Evolutionary conservation across 2,113 vertebrate species (phyloP).

Genomic region (Engystomops pustulosus): DNA sequence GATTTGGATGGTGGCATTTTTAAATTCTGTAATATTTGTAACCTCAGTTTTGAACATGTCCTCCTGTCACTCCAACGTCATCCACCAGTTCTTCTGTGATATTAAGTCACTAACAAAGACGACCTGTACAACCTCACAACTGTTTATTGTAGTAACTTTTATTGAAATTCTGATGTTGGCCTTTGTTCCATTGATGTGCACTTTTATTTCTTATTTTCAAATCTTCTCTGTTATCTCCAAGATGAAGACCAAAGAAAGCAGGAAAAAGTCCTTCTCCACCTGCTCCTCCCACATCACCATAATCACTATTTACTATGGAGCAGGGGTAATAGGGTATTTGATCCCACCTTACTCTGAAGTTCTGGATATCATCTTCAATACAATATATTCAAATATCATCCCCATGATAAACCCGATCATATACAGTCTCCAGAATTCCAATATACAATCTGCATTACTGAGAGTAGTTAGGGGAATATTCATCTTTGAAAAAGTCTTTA

Average conservation of each 20-base stretch:
- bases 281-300: constrained; percentile 65
- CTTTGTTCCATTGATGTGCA: too few species aligned
- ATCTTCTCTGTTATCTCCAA: constrained; percentile 61
- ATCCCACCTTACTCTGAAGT: neutral
- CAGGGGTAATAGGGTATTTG: constrained; percentile 62
- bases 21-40: constrained; percentile 48
- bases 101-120: constrained; percentile 47
- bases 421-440: constrained; percentile 67
- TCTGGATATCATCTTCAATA: constrained; percentile 45
- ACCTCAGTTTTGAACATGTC: constrained; percentile 30
- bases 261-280: neutral
- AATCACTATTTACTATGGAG: constrained; percentile 62
- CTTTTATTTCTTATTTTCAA: too few species aligned
- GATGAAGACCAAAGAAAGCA: constrained; percentile 51
- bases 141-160: too few species aligned
- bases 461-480: too few species aligned
- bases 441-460: too few species aligned
- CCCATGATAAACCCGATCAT: constrained; percentile 66
- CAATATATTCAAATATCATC: constrained; percentile 65
- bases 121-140: constrained; percentile 23
- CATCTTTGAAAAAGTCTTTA: too few species aligned
- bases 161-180: too few species aligned
- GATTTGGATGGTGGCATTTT: constrained; percentile 39
- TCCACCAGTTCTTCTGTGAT: constrained; percentile 61
- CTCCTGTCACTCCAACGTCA: constrained; percentile 37